These are phyloP conservation scores for Meriones psammophilus DNA, from an alignment of 2,797 vertebrate species.

Conservation along the genomic window DNA sequence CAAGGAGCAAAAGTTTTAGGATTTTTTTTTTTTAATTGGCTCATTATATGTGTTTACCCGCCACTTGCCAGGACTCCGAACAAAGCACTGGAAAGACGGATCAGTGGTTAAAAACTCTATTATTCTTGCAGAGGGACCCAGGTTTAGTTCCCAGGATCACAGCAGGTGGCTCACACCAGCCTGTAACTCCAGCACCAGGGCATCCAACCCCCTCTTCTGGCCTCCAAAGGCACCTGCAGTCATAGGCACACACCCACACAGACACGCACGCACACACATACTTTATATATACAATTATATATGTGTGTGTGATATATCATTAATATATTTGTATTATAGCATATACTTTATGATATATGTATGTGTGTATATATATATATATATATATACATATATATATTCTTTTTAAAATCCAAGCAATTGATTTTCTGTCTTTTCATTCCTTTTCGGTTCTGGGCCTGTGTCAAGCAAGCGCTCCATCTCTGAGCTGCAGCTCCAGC, in stretches of 20 bases:
- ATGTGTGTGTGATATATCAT: not conserved
- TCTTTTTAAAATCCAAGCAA: not conserved
- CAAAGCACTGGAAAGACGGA: not conserved
- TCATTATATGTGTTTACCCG: not conserved
- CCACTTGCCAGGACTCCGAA: not conserved
- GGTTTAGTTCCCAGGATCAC: not conserved
- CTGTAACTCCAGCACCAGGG: not conserved
- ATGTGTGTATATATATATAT: too few relatives aligned
- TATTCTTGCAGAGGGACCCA: not conserved
- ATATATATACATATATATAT: not conserved
- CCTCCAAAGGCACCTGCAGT: not conserved
- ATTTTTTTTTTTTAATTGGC: constrained; percentile 9
- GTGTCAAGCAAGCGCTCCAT: not conserved
- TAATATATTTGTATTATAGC: not conserved
- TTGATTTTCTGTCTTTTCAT: constrained; percentile 45
- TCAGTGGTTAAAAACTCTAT: not conserved
- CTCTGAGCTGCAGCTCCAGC: too few relatives aligned
- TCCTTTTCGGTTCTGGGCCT: not conserved
- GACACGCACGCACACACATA: not conserved
- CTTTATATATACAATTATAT: not conserved
- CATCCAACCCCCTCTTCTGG: not conserved
- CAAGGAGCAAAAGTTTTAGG: not conserved
- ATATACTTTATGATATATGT: not conserved
- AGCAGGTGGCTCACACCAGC: not conserved
- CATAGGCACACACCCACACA: not conserved